Percentiles rank a stretch among this genome's conserved stretches.
phyloP scores from a whole-genome alignment of 2,113 vertebrate species.

The Elachura formosa region DNA sequence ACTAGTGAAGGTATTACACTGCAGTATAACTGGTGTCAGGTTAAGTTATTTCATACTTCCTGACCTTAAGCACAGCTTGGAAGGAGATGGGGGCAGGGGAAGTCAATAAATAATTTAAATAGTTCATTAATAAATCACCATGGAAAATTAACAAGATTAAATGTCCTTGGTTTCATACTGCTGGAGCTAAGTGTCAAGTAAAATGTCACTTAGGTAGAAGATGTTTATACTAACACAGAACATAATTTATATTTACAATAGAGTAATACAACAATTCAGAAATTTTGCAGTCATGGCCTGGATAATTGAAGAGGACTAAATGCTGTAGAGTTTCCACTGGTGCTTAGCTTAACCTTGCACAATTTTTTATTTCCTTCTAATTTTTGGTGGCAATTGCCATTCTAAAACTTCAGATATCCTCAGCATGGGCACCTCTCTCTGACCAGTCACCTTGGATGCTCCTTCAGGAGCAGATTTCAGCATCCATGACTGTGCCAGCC shows the following conservation, averaged over 20 bases:
- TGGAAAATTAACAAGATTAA: not conserved
- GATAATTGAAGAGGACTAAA: not conserved
- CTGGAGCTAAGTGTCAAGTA: not conserved
- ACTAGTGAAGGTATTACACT: not conserved
- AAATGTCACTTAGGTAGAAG: not conserved
- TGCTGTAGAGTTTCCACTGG: not conserved
- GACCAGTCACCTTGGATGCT: not conserved
- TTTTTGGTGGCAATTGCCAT: not conserved
- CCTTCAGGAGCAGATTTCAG: not conserved
- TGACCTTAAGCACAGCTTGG: not conserved
- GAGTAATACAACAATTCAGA: not conserved
- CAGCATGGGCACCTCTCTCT: not conserved
- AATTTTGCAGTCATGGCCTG: not conserved
- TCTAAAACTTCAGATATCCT: not conserved
- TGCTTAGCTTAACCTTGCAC: not conserved
- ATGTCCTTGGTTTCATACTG: not conserved
- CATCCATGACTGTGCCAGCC: fast-evolving
- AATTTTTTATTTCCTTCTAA: not conserved
- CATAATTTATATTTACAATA: not conserved
- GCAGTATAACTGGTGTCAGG: not conserved
- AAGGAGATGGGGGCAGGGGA: fast-evolving
- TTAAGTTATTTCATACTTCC: not conserved
- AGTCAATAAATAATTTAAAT: not conserved
- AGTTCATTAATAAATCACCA: not conserved
- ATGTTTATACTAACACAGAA: not conserved